Percentiles rank a stretch among this genome's conserved stretches.
These are phyloP conservation scores for Gonatopus flavifemur DNA, from an alignment of 1,140 invertebrate genomes.

Conservation along the genomic window DNA sequence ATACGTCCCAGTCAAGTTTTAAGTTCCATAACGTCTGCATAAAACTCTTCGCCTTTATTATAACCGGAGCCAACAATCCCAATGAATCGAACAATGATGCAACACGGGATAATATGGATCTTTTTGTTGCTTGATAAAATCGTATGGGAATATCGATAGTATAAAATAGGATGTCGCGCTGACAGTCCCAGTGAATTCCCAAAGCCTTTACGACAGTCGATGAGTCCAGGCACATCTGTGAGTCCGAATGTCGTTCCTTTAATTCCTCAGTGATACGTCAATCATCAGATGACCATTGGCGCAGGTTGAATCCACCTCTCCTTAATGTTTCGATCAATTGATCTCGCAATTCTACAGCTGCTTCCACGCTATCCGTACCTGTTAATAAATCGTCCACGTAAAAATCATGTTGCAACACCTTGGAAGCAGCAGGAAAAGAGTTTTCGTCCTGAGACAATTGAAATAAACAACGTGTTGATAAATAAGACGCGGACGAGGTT, in stretches of 20 bases:
- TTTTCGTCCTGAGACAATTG: no score
- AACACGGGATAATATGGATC: no score
- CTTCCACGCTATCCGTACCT: conserved; percentile 33
- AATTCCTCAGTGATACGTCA: neutral
- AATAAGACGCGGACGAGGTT: neutral
- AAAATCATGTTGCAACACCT: no score
- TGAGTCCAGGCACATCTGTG: neutral
- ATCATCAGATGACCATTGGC: conserved; percentile 40
- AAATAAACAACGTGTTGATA: neutral
- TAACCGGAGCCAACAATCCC: no score
- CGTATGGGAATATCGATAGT: neutral
- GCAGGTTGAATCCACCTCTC: conserved; percentile 33
- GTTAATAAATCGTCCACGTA: conserved; percentile 53
- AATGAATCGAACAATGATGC: no score
- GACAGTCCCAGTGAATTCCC: neutral
- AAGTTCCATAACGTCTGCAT: no score
- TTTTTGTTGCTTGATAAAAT: neutral
- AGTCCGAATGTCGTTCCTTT: neutral
- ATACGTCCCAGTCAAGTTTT: no score
- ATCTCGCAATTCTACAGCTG: conserved; percentile 30
- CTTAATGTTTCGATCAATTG: conserved; percentile 26
- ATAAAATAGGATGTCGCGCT: neutral
- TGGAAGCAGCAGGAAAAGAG: no score
- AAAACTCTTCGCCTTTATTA: no score
- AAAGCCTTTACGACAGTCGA: neutral